Evolutionary conservation across 2,113 vertebrate species (phyloP), one percentile per base, ranked within the genome.

Genomic region (Morone saxatilis): DNA sequence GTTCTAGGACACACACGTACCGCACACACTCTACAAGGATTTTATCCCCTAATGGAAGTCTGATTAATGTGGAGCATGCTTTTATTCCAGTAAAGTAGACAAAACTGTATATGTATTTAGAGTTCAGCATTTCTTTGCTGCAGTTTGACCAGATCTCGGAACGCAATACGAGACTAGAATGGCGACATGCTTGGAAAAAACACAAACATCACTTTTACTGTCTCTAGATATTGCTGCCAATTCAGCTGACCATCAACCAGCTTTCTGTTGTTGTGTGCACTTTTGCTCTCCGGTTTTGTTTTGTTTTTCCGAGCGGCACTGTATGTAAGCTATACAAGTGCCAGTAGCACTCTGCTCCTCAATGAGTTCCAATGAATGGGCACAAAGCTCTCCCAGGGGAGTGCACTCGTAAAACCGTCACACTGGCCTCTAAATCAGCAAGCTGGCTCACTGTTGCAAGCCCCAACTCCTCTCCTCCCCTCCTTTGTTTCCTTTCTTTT

Each of bases 351-450:
- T 84, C 73, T 70, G 81, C 79, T 92, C 85, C 88, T 92, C 91
- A 94, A 86, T 93, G 92, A 90, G 92, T 86, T 89, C 90, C 91
- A 90, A 70, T 94, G 90, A 95, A 93, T 86, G 90, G 88, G 68
- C 90, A 93, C 93, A 91, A 91, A 91, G 88, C 80, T 86, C 83
- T 91, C 94, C 83, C 75, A 59, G 78, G 90, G 83, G 86, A 91
- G 83, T 43, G 45, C 71, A 63, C 91, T 94, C 85, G 62, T 95
- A 93, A 94, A 94, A 84, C 87, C 70, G 81, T 93, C 93, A 93
- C 86, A 79, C 69, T 47, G 65, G 71, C 87, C 91, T 87, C 88
- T 94, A 91, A 94, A 95, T 95, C 91, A 92, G 76, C 71, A 36
- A 54, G 47, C 79, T 43, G 65, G 82, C 88, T 77, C 74, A 38